Evolutionary conservation across 2,113 vertebrate genomes (phyloP), one percentile per base, ranked within the genome.

Genomic region (Corynorhinus townsendii): DNA sequence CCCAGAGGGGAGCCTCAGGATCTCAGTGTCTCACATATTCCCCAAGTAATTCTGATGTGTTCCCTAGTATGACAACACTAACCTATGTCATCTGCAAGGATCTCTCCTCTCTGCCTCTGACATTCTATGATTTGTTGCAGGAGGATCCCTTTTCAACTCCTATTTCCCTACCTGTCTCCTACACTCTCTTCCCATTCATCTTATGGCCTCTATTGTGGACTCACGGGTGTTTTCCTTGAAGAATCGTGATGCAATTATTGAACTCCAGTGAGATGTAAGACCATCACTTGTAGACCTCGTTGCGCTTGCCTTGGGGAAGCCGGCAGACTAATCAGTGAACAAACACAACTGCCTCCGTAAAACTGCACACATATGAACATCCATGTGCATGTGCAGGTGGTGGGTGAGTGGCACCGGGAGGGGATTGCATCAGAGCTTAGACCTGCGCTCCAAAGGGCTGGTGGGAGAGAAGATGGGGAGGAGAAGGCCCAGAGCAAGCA

Each of bases 61-160:
- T 33, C 26, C 66, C 64, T 30, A 43, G 17, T 1, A 2, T 73
- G 52, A 87, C 49, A 93, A 56, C 64, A 30, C 47, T 35, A 49
- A 56, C 33, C 47, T 10, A 15, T 16, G 14, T 62, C 1, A 40
- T 28, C 38, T 9, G 0, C 15, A 19, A 38, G 33, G 11, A 0
- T 40, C 30, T 80, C 56, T 69, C 19, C 30, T 92, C 24, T 91
- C 52, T 17, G 33, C 30, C 68, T 43, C 3, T 12, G 22, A 16
- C n/a, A 56, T 10, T 69, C 86, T 72, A 7, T 2, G 0, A 33
- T 22, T 15, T 12, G 8, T 54, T 56, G 19, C 77, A 19, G 1
- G 80, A 85, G 12, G 26, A 20, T 49, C 5, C n/a, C 45, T 38
- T 84, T 69, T 49, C 35, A 38, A 47, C n/a, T 16, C 12, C 0